Base-by-base conservation (phyloP, 2,797 vertebrate genomes). In the Scomberomorus guttatus region DNA sequence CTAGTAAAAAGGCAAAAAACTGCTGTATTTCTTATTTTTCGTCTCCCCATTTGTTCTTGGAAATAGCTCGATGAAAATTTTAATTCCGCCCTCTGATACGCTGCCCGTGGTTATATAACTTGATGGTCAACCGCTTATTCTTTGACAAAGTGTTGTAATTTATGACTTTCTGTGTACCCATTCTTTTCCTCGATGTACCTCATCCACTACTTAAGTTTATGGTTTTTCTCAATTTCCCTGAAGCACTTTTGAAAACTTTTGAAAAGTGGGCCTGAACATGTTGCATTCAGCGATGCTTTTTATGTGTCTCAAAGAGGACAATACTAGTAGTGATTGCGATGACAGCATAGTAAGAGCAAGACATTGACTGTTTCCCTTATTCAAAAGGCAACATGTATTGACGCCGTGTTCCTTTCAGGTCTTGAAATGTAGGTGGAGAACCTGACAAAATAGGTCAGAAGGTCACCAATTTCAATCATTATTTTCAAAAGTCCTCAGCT, bases 261-360 rank as follows among this genome's bases (percentile, higher is more conserved):
- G n/a, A n/a, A 32, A 32, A 32, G 6, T 63, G 12, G 4, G 82
- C 64, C 84, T 34, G 54, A 72, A 82, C 76, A 67, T 58, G 73
- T 75, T 76, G 29, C 25, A 29, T 67, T 68, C 74, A 60, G n/a
- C 8, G 13, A 12, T 14, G 13, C 37, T 37, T 63, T 42, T 42
- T 42, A 62, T 60, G 48, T 64, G 18, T 62, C 39, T 69, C 15
- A 22, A 22, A 71, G 58, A 44, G 54, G 65, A 81, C 80, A 85
- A 72, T 60, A 58, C 22, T 13, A 0, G 44, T 9, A 60, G 59
- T 88, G 68, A 83, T 72, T 75, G 9, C 20, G 9, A 44, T 65
- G 42, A 71, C 76, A 48, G 54, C 58, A 58, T 24, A 54, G 25
- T 15, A 42, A 61, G n/a, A 64, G 51, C 2, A 25, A 54, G 34